Base-by-base conservation (phyloP, 2,797 vertebrate genomes). In the Sebastes oblongus region DNA sequence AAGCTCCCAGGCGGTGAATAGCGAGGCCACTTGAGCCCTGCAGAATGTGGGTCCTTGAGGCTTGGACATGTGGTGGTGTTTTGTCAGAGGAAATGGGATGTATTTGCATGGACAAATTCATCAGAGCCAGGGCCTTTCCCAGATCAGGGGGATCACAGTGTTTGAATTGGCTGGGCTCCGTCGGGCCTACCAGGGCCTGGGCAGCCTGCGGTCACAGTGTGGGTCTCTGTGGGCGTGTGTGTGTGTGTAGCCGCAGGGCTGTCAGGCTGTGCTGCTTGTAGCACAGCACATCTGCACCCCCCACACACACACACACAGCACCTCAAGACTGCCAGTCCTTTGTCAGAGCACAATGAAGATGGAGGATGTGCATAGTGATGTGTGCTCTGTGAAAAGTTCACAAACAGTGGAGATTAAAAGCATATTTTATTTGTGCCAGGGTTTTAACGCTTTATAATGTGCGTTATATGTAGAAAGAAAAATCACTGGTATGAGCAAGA, bases 101-200 rank as follows among this genome's bases (percentile, higher is more conserved):
- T 93, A 94, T 95, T 95, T 95, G 94, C 94, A 93, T 93, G 92
- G 91, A 93, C 94, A 94, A 94, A 95, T 94, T 95, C 91, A 94
- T 96, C 81, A 83, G 88, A 94, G 92, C 89, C 85, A 66, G 83
- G 91, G 91, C 87, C 91, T 93, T 91, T 90, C 90, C 90, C 92
- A 91, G 92, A 94, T 94, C 92, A 90, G 86, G 84, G 75, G 89
- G 90, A 92, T 91, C 86, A 84, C 78, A 86, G 76, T 93, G 93
- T 95, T 95, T 95, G 91, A 93, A 83, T 94, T 96, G 94, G 92
- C 93, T 77, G 86, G 58, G 87, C 76, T 91, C 77, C 59, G 85
- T 70, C 42, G 39, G 91, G 90, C 77, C 90, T 87, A 79, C 84
- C 75, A 81, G 81, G 77, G 69, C 87, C 90, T 80, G 85, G 81